Conservation (phyloP, 2,888 invertebrate species). For the Punctoribates punctum region DNA sequence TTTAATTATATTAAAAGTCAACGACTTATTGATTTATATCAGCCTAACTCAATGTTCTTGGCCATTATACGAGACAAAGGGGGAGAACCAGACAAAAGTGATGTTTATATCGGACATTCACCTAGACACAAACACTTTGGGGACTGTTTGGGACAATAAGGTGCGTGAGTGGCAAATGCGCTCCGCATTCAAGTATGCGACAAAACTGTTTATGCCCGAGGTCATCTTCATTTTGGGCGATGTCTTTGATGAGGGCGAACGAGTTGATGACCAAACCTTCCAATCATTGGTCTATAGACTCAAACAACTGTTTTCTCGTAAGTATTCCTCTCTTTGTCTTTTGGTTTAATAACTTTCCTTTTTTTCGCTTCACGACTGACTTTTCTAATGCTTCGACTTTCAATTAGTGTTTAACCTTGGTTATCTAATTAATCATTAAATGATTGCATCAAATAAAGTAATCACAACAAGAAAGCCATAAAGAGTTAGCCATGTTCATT, state of each 20-base stretch:
- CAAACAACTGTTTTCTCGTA: not conserved
- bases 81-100: not conserved
- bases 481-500: too few relatives aligned
- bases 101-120: slow-evolving; percentile 12
- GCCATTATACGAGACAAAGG: not conserved
- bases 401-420: too few relatives aligned
- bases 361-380: too few relatives aligned
- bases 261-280: not conserved
- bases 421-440: too few relatives aligned
- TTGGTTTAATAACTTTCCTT: too few relatives aligned
- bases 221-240: not conserved
- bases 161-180: not conserved
- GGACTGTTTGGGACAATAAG: not conserved
- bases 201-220: not conserved
- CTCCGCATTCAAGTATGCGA: not conserved
- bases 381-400: too few relatives aligned
- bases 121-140: not conserved
- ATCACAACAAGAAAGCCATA: too few relatives aligned
- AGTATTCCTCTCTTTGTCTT: not conserved
- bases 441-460: too few relatives aligned
- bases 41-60: not conserved
- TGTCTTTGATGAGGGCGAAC: not conserved
- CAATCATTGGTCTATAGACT: not conserved
- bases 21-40: not conserved
- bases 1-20: too few relatives aligned